These are phyloP conservation scores for Pao palembangensis DNA, from an alignment of 2,113 vertebrate genomes.

Conservation along the genomic window DNA sequence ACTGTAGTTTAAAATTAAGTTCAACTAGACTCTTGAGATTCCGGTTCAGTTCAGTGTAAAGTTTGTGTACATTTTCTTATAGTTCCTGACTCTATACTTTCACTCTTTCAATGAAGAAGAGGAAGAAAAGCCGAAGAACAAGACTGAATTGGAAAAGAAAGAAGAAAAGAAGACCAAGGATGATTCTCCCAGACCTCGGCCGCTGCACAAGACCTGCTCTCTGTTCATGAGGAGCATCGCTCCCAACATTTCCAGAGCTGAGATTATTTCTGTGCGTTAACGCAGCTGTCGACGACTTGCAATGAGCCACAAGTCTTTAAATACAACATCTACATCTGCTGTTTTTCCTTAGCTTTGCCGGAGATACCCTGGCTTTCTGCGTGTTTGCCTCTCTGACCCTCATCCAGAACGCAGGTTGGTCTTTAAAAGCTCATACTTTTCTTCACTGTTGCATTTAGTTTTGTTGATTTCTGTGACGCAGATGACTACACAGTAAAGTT, in stretches of 20 bases:
- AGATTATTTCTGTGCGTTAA: conserved; percentile 85
- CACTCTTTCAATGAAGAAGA: conserved; percentile 42
- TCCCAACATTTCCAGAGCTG: conserved; percentile 86
- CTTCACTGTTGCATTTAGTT: not conserved
- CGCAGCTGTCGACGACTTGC: not conserved
- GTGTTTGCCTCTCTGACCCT: conserved; percentile 87
- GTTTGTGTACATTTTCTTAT: not conserved
- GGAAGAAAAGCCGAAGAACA: conserved; percentile 59
- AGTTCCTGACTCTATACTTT: not conserved
- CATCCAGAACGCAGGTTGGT: conserved; percentile 86
- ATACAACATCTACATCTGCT: not conserved
- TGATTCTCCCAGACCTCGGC: conserved; percentile 81
- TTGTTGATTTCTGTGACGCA: not conserved
- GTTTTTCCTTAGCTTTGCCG: conserved; percentile 78
- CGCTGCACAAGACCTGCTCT: conserved; percentile 87
- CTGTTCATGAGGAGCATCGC: conserved; percentile 91
- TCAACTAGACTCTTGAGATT: too few species aligned
- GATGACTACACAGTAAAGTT: not conserved
- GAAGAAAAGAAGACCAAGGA: conserved; percentile 79
- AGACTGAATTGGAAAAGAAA: conserved; percentile 68
- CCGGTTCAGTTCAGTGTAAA: too few species aligned
- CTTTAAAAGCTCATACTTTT: not conserved
- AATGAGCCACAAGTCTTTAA: not conserved
- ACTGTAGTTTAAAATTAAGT: too few species aligned
- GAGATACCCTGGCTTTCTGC: conserved; percentile 86